phyloP scores from a whole-genome alignment of 2,888 invertebrate genomes.

The Agriotes lineatus region DNA sequence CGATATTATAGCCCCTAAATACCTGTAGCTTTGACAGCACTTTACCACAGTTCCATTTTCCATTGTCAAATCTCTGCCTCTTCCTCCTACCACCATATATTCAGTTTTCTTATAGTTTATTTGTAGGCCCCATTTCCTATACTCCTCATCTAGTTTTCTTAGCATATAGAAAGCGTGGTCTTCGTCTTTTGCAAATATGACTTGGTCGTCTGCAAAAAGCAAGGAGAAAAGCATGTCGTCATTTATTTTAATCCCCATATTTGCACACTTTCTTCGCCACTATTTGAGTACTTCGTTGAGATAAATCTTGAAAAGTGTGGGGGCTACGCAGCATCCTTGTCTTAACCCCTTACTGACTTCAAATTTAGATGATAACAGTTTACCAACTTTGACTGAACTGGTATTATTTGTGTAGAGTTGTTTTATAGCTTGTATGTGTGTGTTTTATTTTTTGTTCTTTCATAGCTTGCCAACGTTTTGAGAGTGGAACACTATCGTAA shows the following conservation, averaged over 20 bases:
- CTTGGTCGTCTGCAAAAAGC: background rate
- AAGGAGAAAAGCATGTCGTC: background rate
- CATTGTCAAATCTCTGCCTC: background rate
- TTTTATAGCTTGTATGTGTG: background rate
- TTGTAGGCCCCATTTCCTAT: background rate
- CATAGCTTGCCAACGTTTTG: too few relatives aligned
- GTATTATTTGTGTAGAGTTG: background rate
- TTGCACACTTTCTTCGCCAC: too few relatives aligned
- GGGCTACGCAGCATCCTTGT: too few relatives aligned
- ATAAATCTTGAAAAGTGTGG: too few relatives aligned
- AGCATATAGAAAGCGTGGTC: background rate
- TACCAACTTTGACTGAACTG: too few relatives aligned
- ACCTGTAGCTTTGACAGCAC: too few relatives aligned
- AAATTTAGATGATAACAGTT: too few relatives aligned
- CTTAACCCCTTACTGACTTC: background rate
- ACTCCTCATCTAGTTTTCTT: background rate
- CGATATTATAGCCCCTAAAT: too few relatives aligned
- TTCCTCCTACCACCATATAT: background rate
- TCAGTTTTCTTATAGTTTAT: constrained; percentile 28
- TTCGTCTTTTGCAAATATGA: background rate
- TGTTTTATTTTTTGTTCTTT: too few relatives aligned
- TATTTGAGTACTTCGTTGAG: too few relatives aligned
- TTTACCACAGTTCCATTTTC: background rate
- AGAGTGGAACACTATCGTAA: too few relatives aligned
- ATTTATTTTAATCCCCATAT: background rate